These are phyloP conservation scores for Drosophila tani DNA, from an alignment of 1,140 invertebrate species.

Conservation along the genomic window DNA sequence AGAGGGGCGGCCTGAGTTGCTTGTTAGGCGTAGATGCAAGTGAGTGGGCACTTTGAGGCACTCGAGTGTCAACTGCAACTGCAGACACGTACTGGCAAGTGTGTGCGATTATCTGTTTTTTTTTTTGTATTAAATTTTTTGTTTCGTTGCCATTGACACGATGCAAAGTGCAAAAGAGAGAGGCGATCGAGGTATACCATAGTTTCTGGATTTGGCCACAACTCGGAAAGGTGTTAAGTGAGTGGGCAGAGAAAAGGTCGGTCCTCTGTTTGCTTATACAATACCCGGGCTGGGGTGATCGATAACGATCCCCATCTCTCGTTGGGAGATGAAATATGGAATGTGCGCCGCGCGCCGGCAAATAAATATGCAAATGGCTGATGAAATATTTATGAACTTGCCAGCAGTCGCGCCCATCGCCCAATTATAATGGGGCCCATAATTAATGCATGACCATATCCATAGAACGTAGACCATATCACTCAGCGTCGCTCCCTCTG, in stretches of 20 bases:
- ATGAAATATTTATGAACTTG: slow-evolving; percentile 73
- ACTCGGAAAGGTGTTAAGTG: slow-evolving; percentile 25
- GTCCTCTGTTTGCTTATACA: slow-evolving; percentile 13
- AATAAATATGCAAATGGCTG: slow-evolving; percentile 32
- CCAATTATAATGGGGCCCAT: slow-evolving; percentile 63
- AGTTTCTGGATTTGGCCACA: slow-evolving; percentile 25
- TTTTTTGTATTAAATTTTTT: background rate
- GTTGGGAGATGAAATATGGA: slow-evolving; percentile 26
- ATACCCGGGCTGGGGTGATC: slow-evolving; percentile 7
- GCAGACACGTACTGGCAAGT: slow-evolving; percentile 18
- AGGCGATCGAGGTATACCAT: background rate
- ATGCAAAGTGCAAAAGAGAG: slow-evolving; percentile 35
- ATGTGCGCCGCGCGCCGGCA: slow-evolving; percentile 8
- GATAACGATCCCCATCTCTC: slow-evolving; percentile 15
- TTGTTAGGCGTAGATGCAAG: slow-evolving; percentile 50
- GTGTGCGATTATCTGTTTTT: slow-evolving; percentile 7
- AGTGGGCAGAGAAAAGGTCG: slow-evolving; percentile 22
- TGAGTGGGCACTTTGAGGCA: slow-evolving; percentile 49
- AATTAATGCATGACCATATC: slow-evolving; percentile 45
- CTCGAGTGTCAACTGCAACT: slow-evolving; percentile 66
- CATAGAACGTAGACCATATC: background rate
- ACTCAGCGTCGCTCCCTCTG: background rate
- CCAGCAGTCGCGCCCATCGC: slow-evolving; percentile 44
- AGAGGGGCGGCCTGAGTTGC: slow-evolving; percentile 28
- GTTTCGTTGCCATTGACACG: slow-evolving; percentile 45